Evolutionary conservation across 2,797 vertebrate species (phyloP).

Genomic region (Thamnophis elegans): DNA sequence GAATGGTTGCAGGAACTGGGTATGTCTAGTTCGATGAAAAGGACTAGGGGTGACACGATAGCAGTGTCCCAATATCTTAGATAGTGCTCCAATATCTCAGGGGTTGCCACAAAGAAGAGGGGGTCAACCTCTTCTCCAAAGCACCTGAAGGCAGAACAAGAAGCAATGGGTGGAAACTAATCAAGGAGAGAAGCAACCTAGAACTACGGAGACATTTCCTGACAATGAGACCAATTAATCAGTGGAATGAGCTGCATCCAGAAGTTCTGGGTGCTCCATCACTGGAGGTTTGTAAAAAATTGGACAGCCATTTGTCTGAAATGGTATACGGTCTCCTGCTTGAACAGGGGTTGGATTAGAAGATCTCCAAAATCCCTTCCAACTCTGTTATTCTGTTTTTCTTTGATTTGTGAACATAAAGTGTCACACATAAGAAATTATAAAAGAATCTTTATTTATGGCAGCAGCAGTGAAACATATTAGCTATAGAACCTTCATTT

Average conservation of each 20-base stretch:
- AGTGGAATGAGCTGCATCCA: background rate
- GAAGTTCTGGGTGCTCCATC: background rate
- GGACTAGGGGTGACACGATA: too few relatives aligned
- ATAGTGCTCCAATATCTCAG: too few relatives aligned
- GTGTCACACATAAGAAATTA: slow-evolving; percentile 46
- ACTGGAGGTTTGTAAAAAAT: background rate
- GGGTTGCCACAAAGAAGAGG: too few relatives aligned
- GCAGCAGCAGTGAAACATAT: slow-evolving; percentile 1
- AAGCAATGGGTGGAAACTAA: too few relatives aligned
- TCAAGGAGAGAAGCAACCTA: too few relatives aligned
- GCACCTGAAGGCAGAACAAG: too few relatives aligned
- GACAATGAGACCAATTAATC: too few relatives aligned
- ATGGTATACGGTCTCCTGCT: background rate
- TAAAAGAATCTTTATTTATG: slow-evolving; percentile 24
- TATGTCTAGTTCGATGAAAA: too few relatives aligned
- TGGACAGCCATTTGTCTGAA: background rate
- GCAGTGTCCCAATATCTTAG: too few relatives aligned
- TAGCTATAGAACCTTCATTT: slow-evolving; percentile 40
- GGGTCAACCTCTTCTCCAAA: too few relatives aligned
- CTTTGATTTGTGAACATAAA: slow-evolving; percentile 54
- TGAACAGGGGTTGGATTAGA: background rate
- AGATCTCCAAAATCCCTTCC: background rate
- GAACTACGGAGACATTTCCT: too few relatives aligned
- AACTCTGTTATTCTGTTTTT: background rate
- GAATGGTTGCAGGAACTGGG: too few relatives aligned